Evolutionary conservation across 2,113 vertebrate genomes (phyloP).

Genomic region (Empidonax alnorum): DNA sequence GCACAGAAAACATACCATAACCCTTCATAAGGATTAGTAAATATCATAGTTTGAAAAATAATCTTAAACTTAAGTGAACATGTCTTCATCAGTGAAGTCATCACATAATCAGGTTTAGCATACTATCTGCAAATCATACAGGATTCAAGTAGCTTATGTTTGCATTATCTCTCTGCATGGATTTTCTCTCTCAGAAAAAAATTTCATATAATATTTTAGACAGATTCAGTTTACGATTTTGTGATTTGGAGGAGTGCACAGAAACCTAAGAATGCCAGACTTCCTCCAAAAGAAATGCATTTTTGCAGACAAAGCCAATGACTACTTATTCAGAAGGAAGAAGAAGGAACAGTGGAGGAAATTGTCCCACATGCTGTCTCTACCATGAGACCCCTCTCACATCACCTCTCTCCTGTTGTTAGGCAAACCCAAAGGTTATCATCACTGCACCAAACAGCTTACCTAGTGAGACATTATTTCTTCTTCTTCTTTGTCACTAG

Average conservation of each 20-base stretch:
- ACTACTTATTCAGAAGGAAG: not conserved
- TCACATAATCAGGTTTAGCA: not conserved
- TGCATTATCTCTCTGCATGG: not conserved
- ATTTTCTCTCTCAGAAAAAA: not conserved
- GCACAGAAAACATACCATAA: not conserved
- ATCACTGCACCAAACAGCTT: not conserved
- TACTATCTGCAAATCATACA: not conserved
- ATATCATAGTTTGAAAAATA: not conserved
- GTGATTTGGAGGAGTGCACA: not conserved
- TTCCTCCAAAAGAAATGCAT: not conserved
- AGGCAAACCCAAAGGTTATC: not conserved
- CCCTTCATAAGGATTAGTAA: not conserved
- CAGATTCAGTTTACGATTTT: not conserved
- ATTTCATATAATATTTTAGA: not conserved
- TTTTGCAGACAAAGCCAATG: not conserved
- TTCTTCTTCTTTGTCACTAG: not conserved
- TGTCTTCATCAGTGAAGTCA: not conserved
- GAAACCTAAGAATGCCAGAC: not conserved
- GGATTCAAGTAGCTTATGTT: not conserved
- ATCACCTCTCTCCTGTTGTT: not conserved
- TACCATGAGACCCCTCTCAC: not conserved
- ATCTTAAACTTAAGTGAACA: not conserved
- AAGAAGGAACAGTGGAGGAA: not conserved
- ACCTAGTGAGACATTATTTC: not conserved
- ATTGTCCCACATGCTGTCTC: not conserved